Base-by-base conservation (phyloP, 2,888 invertebrate genomes). In the Mythimna impura region DNA sequence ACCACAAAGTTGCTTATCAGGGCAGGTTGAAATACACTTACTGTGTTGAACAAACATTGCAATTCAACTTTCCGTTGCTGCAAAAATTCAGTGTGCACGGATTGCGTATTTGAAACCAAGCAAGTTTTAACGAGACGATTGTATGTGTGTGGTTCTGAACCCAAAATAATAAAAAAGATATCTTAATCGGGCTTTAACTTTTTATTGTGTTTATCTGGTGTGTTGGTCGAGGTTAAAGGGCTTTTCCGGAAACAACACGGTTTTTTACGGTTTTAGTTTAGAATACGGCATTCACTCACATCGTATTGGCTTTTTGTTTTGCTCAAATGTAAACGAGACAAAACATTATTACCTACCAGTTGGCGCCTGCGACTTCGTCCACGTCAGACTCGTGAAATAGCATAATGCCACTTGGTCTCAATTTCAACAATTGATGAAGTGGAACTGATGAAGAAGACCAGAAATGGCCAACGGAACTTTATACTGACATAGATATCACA, bases 111-210 rank as follows among this genome's bases (percentile, higher is more conserved):
- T 81, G 54, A 60, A 66, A 60, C 10, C 66, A 65, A 62, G 47
- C 65, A 82, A 71, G 78, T 71, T 80, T 68, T 71, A 71, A 82
- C 67, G 40, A 71, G 25, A 82, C 54, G 71, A 78, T 71, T 65
- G 83, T 82, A 62, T 81, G 58, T 66, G 65, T 82, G 64, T 66
- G 83, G 66, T 79, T 70, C 67, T 40, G 65, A 55, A 72, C 80
- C 83, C 80, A 82, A 80, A 80, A 80, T 82, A 83, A 82, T 80
- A 80, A 80, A 80, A 79, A 80, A 78, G 72, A 82, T 80, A 80
- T 80, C 80, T 79, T 80, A 82, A 80, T 82, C 65, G 72, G 83
- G 65, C 65, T 58, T 72, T 71, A 82, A 78, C 61, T 68, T 82
- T 82, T 82, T 80, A 82, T 80, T 78, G 72, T 55, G 65, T 80